Base-by-base conservation (phyloP, 2,797 vertebrate species). In the Simalia tracyae region DNA sequence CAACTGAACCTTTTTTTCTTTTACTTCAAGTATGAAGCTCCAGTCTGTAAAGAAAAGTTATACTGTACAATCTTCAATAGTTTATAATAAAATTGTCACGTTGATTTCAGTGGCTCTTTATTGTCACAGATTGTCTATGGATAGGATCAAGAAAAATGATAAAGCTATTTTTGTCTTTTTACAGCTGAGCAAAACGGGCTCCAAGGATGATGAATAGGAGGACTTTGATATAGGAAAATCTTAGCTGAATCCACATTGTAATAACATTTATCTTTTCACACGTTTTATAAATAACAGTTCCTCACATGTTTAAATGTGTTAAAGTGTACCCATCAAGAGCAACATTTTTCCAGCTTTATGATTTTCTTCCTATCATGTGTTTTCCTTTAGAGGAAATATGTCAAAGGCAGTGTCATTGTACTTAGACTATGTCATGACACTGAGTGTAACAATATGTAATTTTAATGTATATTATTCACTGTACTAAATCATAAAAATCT, bases 151-250 rank as follows among this genome's bases (percentile, higher is more conserved):
- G 36, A 89, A 85, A 68, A 89, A 59, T 68, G 28, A 15, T 96
- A 95, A 96, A 94, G 93, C 94, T 90, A 95, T 94, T 96, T 95
- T 96, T 84, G 96, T 92, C 95, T 96, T 95, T 96, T 96, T 97
- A 42, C 96, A 99, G 99, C 97, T 99, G 93, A 99, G 99, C 97
- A 99, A 98, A 98, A 99, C 99, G 1, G 99, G 99, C 96, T 98
- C 98, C 93, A 98, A 98, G 96, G 99, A 99, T 26, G 99, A 99
- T 1, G 98, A 99, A 86, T 99, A 98, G 95, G 64, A 90, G 95
- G 95, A 96, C 95, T 95, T 93, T 95, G 94, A 93, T 93, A 94
- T 92, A 92, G 96, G 95, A 93, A 92, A 95, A 95, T 93, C 91
- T 15, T 95, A 89, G 93, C 94, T 97, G 92, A 95, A 95, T 95